Conservation (phyloP, 2,888 invertebrate genomes). For the Lordiphosa andalusiaca region DNA sequence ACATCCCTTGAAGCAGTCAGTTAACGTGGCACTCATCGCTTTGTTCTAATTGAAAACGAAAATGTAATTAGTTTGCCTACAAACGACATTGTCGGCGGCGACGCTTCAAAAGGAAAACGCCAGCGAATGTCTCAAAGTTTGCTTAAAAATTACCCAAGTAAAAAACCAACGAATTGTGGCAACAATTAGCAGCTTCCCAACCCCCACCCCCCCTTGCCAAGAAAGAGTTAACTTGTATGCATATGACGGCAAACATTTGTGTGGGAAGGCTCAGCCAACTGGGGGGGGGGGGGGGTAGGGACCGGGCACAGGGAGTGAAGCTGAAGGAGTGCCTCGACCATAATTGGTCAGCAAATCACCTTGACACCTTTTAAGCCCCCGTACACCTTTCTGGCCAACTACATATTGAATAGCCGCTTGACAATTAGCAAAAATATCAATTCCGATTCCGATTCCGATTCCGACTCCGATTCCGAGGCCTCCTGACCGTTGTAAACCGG, state of each 20-base stretch:
- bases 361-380: slow-evolving; percentile 16
- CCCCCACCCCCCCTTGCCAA: slow-evolving; percentile 19
- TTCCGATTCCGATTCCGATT: not conserved
- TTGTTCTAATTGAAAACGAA: slow-evolving; percentile 62
- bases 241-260: slow-evolving; percentile 42
- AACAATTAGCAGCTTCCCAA: slow-evolving; percentile 47
- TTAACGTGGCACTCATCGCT: slow-evolving; percentile 34
- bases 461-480: not conserved
- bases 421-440: slow-evolving; percentile 33
- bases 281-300: no score
- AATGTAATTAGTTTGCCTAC: slow-evolving; percentile 59
- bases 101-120: slow-evolving; percentile 49
- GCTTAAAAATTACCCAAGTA: slow-evolving; percentile 60
- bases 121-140: slow-evolving; percentile 56
- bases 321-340: no score
- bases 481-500: slow-evolving; percentile 5
- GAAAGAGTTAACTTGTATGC: slow-evolving; percentile 32
- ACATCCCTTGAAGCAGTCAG: not conserved
- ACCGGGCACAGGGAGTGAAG: no score
- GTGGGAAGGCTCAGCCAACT: no score
- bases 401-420: slow-evolving; percentile 9
- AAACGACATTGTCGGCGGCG: slow-evolving; percentile 39
- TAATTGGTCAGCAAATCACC: slow-evolving; percentile 18
- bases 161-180: slow-evolving; percentile 25
- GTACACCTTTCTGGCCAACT: not conserved